Conservation (phyloP, 2,113 vertebrate species). For the Festucalex cinctus region DNA sequence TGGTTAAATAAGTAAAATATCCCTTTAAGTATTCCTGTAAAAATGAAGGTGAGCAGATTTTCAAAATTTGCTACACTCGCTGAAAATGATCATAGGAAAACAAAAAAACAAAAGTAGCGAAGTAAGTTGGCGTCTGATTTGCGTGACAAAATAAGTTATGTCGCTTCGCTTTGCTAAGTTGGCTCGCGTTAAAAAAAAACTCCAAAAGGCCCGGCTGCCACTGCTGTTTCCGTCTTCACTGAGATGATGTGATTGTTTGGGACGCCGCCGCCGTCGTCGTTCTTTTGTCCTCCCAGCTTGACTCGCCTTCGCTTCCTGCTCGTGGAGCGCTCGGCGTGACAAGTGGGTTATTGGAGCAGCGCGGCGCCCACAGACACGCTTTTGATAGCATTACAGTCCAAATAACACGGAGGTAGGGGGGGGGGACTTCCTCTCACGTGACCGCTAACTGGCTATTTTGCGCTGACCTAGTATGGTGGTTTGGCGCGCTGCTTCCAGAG, state of each 20-base stretch:
- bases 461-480: constrained; percentile 12
- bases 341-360: constrained; percentile 55
- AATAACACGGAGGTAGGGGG: constrained; percentile 27
- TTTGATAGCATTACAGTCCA: constrained; percentile 53
- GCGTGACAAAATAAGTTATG: background rate
- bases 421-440: constrained; percentile 23
- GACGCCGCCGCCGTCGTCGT: constrained; percentile 9
- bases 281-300: background rate
- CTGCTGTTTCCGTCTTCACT: background rate
- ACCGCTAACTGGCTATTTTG: background rate
- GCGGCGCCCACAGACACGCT: constrained; percentile 41
- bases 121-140: background rate
- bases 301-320: constrained; percentile 18
- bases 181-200: too few species aligned
- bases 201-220: background rate
- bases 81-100: too few species aligned
- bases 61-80: too few species aligned
- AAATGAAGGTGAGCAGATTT: too few species aligned
- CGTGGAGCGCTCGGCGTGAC: constrained; percentile 24
- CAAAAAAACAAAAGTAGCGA: too few species aligned
- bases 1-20: too few species aligned
- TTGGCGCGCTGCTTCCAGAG: background rate
- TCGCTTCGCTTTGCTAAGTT: background rate
- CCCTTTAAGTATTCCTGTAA: too few species aligned
- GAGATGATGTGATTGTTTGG: constrained; percentile 7